phyloP scores from a whole-genome alignment of 2,113 vertebrate genomes.

The Heterochromis multidens region DNA sequence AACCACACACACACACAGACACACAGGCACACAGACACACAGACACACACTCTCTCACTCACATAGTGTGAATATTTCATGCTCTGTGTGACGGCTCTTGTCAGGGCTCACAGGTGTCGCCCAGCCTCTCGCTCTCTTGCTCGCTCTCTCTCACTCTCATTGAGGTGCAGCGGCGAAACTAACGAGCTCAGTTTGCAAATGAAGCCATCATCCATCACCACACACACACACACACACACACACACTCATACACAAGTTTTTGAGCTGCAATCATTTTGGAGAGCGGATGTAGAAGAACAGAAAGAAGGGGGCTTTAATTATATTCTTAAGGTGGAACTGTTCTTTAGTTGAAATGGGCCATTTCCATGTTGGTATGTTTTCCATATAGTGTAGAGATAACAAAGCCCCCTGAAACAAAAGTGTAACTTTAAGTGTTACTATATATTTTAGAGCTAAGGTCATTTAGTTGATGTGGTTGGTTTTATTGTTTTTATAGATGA shows the following conservation, averaged over 20 bases:
- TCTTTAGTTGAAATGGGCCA: neutral
- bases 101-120: slow-evolving; percentile 14
- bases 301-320: neutral
- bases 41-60: neutral
- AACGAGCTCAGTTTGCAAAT: slow-evolving; percentile 57
- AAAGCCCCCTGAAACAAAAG: neutral
- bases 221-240: neutral
- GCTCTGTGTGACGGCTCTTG: neutral
- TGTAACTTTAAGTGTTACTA: neutral
- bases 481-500: neutral
- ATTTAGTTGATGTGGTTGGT: neutral
- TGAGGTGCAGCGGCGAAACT: slow-evolving; percentile 38
- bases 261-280: neutral
- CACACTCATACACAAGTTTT: neutral
- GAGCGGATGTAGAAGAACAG: neutral
- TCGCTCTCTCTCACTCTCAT: slow-evolving; percentile 21
- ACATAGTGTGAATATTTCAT: slow-evolving; percentile 38
- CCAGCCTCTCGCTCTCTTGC: neutral
- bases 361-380: neutral
- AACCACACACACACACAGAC: neutral
- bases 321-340: neutral
- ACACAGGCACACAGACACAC: neutral
- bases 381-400: neutral
- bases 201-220: slow-evolving; percentile 40
- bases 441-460: neutral